phyloP scores from a whole-genome alignment of 2,888 invertebrate genomes.

The Boloria selene region DNA sequence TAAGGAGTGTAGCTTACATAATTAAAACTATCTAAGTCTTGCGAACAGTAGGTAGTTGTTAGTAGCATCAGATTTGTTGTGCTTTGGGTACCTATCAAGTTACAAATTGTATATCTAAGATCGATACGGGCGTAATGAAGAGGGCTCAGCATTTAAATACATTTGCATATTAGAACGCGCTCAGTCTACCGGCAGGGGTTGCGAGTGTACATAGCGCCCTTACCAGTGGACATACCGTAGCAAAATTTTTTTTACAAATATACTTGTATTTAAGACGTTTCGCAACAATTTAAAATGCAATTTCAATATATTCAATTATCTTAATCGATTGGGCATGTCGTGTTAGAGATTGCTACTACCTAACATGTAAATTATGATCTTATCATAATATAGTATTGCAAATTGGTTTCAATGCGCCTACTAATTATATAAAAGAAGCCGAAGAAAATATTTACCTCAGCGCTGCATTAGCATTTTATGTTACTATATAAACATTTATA shows the following conservation, averaged over 20 bases:
- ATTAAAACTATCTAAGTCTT: slow-evolving; percentile 29
- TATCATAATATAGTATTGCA: slow-evolving; percentile 25
- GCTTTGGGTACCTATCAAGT: slow-evolving; percentile 72
- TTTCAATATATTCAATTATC: neutral
- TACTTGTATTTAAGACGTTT: neutral
- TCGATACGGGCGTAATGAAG: slow-evolving; percentile 81
- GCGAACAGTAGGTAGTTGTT: slow-evolving; percentile 39
- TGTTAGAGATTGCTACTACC: neutral
- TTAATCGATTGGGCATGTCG: too few relatives aligned
- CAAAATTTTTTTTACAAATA: neutral
- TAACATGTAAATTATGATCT: slow-evolving; percentile 23
- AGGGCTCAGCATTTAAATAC: slow-evolving; percentile 82
- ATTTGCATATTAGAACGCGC: slow-evolving; percentile 82
- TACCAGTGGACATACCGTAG: slow-evolving; percentile 30
- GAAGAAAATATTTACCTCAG: slow-evolving; percentile 33
- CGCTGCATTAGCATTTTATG: slow-evolving; percentile 36
- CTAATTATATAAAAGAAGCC: slow-evolving; percentile 26
- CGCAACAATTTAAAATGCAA: neutral
- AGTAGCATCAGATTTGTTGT: slow-evolving; percentile 66
- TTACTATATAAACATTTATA: slow-evolving; percentile 35
- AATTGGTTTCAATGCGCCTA: slow-evolving; percentile 27
- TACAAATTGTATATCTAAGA: slow-evolving; percentile 82
- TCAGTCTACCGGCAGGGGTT: slow-evolving; percentile 52
- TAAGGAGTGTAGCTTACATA: slow-evolving; percentile 17
- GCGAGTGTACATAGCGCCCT: slow-evolving; percentile 31